Conservation (phyloP, 1,140 invertebrate genomes). For the Listronotus bonariensis region DNA sequence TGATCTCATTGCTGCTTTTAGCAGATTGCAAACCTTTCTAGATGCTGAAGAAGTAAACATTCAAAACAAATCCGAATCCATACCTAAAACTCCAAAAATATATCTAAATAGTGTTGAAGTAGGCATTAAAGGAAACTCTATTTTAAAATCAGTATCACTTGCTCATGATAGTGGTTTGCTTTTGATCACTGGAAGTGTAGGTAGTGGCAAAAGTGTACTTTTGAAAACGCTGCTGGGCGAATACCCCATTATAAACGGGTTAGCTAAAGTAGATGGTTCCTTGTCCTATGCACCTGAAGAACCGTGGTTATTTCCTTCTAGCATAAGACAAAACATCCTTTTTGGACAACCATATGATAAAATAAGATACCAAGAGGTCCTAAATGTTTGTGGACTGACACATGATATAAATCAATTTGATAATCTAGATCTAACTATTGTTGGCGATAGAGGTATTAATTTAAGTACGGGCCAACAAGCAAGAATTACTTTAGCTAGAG, state of each 20-base stretch:
- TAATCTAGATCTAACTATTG: constrained; percentile 72
- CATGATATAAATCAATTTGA: constrained; percentile 38
- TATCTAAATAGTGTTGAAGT: constrained; percentile 35
- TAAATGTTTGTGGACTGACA: constrained; percentile 36
- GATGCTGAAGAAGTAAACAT: constrained; percentile 31
- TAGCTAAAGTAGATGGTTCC: constrained; percentile 65
- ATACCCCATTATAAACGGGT: constrained; percentile 65
- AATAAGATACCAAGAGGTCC: constrained; percentile 63
- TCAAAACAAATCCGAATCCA: not conserved
- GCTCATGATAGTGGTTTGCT: constrained; percentile 52
- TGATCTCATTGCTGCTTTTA: constrained; percentile 7
- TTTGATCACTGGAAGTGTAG: constrained; percentile 71
- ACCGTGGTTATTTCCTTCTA: constrained; percentile 74
- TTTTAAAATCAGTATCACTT: constrained; percentile 65
- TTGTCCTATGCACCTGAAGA: constrained; percentile 81
- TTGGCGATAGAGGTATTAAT: constrained; percentile 79
- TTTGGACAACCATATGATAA: constrained; percentile 59
- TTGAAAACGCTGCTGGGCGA: constrained; percentile 74
- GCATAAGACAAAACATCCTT: constrained; percentile 66
- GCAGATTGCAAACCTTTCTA: constrained; percentile 39
- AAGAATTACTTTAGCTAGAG: constrained; percentile 83
- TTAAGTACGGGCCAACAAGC: constrained; percentile 88
- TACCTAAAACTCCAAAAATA: constrained; percentile 22
- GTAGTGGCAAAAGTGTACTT: constrained; percentile 80
- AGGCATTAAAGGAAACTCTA: constrained; percentile 49